These are phyloP conservation scores for Ceratina calcarata DNA, from an alignment of 1,140 invertebrate genomes.

Conservation along the genomic window DNA sequence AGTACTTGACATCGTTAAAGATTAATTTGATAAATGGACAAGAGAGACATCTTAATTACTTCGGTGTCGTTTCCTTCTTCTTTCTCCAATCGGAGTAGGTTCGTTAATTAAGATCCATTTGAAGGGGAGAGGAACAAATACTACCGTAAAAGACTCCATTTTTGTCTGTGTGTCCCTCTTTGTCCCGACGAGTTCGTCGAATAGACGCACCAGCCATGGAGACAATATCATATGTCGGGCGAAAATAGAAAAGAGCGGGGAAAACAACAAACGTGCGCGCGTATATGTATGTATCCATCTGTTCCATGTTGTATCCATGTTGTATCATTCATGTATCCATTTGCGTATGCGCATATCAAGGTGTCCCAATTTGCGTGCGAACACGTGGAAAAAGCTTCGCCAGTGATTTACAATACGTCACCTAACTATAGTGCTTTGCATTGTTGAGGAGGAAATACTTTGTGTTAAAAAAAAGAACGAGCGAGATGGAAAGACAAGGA, in stretches of 20 bases:
- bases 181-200: neutral
- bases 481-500: neutral
- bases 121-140: neutral
- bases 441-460: conserved; percentile 39
- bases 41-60: neutral
- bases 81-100: neutral
- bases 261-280: conserved; percentile 11
- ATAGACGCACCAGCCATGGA: neutral
- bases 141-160: conserved; percentile 1
- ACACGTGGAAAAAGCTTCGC: conserved; percentile 36
- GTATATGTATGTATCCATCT: too few relatives aligned
- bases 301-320: too few relatives aligned
- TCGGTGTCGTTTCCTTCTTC: neutral
- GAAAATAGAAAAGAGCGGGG: conserved; percentile 31
- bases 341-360: conserved; percentile 17
- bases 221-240: conserved; percentile 30
- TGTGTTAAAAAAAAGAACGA: conserved; percentile 11
- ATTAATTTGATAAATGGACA: neutral
- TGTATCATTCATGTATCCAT: too few relatives aligned
- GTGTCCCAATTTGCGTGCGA: conserved; percentile 51
- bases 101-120: conserved; percentile 15
- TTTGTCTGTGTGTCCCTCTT: neutral
- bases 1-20: neutral
- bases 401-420: conserved; percentile 23
- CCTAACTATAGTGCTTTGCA: conserved; percentile 21